Base-by-base conservation (phyloP, 2,888 invertebrate species). In the Diaperis boleti region DNA sequence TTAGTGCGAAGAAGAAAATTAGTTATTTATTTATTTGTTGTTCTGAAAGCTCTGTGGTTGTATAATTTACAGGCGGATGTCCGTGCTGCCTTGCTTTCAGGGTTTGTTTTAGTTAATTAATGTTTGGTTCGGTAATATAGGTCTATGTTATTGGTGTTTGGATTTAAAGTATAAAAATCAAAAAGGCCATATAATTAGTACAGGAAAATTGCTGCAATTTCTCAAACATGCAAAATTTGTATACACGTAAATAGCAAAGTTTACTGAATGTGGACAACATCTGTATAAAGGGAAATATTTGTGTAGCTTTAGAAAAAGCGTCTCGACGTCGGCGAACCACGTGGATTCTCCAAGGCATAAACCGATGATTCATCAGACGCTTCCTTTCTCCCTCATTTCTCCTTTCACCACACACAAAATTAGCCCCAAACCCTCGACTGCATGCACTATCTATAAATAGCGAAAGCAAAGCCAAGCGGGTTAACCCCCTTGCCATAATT, bases 331-430 rank as follows among this genome's bases (percentile, higher is more conserved):
- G 67, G 54, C 63, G 42, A 64, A 69, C 69, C 72, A 72, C 72
- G 72, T 72, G 72, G 70, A 63, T 68, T 66, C 67, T 70, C 72
- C 64, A 55, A 59, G 41, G 65, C 68, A 72, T 72, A 72, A 69
- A 64, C 69, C 68, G 59, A 68, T 68, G 70, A 71, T 66, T 71
- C 71, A 71, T 71, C 71, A 65, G 67, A 59, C 64, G 37, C 52
- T 55, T 54, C 29, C 47, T 22, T 18, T 61, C 55, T 55, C 45
- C 22, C 55, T 47, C 55, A 3, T 54, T 54, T 54, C 52, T 52
- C 47, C 20, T 45, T 61, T 55, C 41, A 55, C 47, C 47, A 10
- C 61, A 8, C 11, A 18, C 39, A 31, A 61, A 56, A 56, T 56
- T 61, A 60, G 35, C 50, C 15, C 17, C 39, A 44, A 42, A 49